Evolutionary conservation across 2,113 vertebrate genomes (phyloP).

Genomic region (Oncorhynchus tshawytscha): DNA sequence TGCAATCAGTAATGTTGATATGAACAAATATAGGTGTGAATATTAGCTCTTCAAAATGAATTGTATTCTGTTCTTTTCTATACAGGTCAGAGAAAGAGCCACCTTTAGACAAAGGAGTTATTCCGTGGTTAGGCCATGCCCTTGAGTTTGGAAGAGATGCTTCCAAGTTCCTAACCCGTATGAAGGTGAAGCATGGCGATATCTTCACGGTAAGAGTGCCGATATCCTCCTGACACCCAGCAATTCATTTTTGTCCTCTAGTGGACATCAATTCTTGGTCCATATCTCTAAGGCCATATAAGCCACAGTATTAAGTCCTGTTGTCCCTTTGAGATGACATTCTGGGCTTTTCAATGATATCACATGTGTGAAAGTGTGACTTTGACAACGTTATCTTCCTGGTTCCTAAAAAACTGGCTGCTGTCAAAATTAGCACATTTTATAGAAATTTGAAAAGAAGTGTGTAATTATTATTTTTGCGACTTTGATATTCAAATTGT

Average conservation of each 20-base stretch:
- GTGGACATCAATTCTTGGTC: too few species aligned
- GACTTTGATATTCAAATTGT: too few species aligned
- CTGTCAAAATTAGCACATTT: too few species aligned
- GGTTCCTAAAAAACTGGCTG: too few species aligned
- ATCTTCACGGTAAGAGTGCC: slow-evolving; percentile 81
- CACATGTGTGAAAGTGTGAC: too few species aligned
- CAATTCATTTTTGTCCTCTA: too few species aligned
- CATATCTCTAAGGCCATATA: too few species aligned
- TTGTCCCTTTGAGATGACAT: too few species aligned
- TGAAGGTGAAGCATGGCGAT: slow-evolving; percentile 84
- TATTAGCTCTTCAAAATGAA: not conserved
- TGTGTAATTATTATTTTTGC: not conserved
- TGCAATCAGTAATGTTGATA: not conserved
- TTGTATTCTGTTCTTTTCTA: not conserved
- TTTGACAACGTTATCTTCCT: too few species aligned
- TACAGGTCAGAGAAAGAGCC: slow-evolving; percentile 77
- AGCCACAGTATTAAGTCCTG: too few species aligned
- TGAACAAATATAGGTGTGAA: not conserved
- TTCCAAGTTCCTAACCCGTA: slow-evolving; percentile 78
- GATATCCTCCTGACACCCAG: too few species aligned
- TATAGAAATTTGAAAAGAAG: not conserved
- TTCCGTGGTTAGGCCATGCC: slow-evolving; percentile 87
- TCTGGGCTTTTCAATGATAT: too few species aligned
- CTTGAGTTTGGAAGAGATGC: slow-evolving; percentile 85
- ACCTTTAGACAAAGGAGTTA: slow-evolving; percentile 79